Conservation (phyloP, 2,888 invertebrate species). For the Macrosiphum euphorbiae region DNA sequence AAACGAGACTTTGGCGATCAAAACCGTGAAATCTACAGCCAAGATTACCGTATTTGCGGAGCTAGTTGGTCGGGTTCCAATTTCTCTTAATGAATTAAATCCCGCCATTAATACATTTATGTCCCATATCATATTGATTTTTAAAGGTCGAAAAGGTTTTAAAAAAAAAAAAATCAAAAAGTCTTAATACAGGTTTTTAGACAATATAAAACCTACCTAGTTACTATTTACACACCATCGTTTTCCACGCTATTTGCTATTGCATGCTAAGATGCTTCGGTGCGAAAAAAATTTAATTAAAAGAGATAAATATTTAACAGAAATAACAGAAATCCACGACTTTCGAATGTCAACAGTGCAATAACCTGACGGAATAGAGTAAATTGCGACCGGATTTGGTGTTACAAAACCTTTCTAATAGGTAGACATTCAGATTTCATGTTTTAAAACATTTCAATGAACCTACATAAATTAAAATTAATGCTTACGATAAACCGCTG, state of each 20-base stretch:
- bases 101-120: not conserved
- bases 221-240: not conserved
- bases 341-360: slow-evolving; percentile 62
- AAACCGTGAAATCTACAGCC: slow-evolving; percentile 42
- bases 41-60: slow-evolving; percentile 11
- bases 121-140: not conserved
- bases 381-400: slow-evolving; percentile 54
- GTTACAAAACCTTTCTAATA: slow-evolving; percentile 60
- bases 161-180: not conserved
- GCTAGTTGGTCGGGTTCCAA: slow-evolving; percentile 42
- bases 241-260: not conserved
- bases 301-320: slow-evolving; percentile 20
- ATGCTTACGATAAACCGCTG: not conserved
- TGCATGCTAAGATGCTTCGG: not conserved
- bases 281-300: slow-evolving; percentile 3
- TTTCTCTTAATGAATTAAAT: slow-evolving; percentile 49
- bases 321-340: slow-evolving; percentile 44
- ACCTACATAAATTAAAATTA: not conserved
- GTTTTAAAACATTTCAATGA: slow-evolving; percentile 33
- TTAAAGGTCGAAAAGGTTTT: not conserved
- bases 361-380: slow-evolving; percentile 53
- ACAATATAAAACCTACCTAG: not conserved
- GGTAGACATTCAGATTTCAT: slow-evolving; percentile 22
- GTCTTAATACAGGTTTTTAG: not conserved
- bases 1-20: slow-evolving; percentile 36